Conservation (phyloP, 2,113 vertebrate species). For the Poecile atricapillus region DNA sequence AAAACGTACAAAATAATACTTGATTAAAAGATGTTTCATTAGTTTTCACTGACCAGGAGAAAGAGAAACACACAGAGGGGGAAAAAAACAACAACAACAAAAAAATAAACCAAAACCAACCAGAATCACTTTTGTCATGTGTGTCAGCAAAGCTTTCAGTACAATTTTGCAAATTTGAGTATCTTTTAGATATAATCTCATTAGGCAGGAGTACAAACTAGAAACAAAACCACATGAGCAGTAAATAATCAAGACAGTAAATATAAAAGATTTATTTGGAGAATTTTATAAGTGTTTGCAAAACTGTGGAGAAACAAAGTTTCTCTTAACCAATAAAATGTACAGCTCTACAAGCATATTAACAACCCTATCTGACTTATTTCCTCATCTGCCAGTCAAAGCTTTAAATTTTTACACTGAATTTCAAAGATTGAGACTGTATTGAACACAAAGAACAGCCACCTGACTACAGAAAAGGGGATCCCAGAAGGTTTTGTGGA, state of each 20-base stretch:
- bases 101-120: not conserved
- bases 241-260: not conserved
- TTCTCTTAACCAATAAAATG: not conserved
- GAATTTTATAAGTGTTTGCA: not conserved
- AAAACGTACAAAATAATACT: not conserved
- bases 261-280: not conserved
- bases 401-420: not conserved
- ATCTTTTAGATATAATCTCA: not conserved
- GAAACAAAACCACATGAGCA: not conserved
- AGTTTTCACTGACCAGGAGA: not conserved
- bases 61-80: rapidly evolving
- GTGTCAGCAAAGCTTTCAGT: not conserved
- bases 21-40: not conserved
- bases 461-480: not conserved
- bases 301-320: not conserved
- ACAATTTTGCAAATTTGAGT: not conserved
- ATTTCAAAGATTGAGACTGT: not conserved
- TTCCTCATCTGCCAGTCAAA: not conserved
- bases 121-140: not conserved
- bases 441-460: not conserved
- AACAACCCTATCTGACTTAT: not conserved
- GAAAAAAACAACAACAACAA: no score
- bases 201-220: not conserved
- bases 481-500: not conserved
- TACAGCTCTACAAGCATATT: not conserved